Base-by-base conservation (phyloP, 1,140 invertebrate species). In the Saxidomus purpurata region DNA sequence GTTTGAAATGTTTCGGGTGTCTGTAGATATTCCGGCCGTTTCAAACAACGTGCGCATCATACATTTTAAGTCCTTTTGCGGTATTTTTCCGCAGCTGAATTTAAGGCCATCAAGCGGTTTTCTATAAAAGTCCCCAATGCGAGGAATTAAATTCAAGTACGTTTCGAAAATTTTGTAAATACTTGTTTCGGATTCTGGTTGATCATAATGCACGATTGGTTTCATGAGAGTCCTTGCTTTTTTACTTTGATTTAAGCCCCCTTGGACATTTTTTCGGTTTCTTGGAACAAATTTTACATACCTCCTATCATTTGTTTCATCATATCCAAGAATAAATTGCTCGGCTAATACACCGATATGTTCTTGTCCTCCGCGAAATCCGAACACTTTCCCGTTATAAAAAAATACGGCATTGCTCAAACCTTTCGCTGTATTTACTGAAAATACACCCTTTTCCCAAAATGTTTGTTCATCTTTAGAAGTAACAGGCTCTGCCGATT, bases 161-260 rank as follows among this genome's bases (percentile, higher is more conserved):
- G 8, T 80, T 1, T 47, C 25, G 0, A 49, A 80, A 25, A 80
- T 52, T 28, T 80, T 4, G 9, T 8, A 22, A 80, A 80, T 28
- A 49, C 47, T 49, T n/a, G n/a, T n/a, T n/a, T n/a, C n/a, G n/a
- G n/a, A n/a, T n/a, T n/a, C n/a, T n/a, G n/a, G n/a, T n/a, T 80
- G 77, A 13, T 52, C 77, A 49, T 80, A 80, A 55, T 80, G 40
- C 15, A 80, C 52, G 13, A 80, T 80, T 49, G 47, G 40, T 52
- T 52, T 2, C 1, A 1, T 47, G 38, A n/a, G 19, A 0, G 25
- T 28, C 8, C 9, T n/a, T 49, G 2, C n/a, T 25, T 49, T 47
- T 34, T 80, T 80, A 13, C 8, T 11, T 17, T 49, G 47, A 8
- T 49, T 49, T 49, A 80, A 52, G 15, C 77, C 8, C 38, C 77